phyloP scores from a whole-genome alignment of 2,888 invertebrate species.

The Apodemia hepburni region DNA sequence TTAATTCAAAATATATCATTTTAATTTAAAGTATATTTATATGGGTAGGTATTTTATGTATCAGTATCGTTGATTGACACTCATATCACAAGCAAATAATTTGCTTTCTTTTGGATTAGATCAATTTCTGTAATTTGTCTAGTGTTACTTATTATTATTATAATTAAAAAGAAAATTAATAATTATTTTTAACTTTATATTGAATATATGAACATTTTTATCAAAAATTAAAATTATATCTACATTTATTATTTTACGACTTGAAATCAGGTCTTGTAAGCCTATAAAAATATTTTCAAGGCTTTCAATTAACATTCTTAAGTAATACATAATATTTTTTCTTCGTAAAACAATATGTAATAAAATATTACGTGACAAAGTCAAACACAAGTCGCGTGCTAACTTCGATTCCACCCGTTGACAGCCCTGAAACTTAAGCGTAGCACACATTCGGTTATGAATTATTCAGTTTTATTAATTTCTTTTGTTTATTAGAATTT shows the following conservation, averaged over 20 bases:
- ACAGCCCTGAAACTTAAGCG: conserved; percentile 31
- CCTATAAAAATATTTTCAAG: conserved; percentile 8
- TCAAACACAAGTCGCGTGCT: conserved; percentile 43
- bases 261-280: background rate
- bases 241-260: background rate
- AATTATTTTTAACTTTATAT: too few species aligned
- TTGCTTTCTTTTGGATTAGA: too few species aligned
- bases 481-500: background rate
- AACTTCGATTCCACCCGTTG: conserved; percentile 39
- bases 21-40: too few species aligned
- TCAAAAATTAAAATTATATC: background rate
- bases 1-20: too few species aligned
- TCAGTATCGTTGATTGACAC: too few species aligned
- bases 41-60: too few species aligned
- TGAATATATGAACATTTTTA: background rate
- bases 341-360: conserved; percentile 17
- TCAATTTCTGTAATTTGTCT: too few species aligned
- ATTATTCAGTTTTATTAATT: conserved; percentile 5
- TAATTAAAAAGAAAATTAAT: too few species aligned
- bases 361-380: conserved; percentile 40
- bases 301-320: conserved; percentile 16
- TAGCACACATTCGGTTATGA: conserved; percentile 7
- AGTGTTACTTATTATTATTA: too few species aligned
- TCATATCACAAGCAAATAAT: too few species aligned
- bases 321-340: conserved; percentile 15